Evolutionary conservation across 2,888 invertebrate genomes (phyloP), one percentile per base, ranked within the genome.

Genomic region (Campaea margaritaria): DNA sequence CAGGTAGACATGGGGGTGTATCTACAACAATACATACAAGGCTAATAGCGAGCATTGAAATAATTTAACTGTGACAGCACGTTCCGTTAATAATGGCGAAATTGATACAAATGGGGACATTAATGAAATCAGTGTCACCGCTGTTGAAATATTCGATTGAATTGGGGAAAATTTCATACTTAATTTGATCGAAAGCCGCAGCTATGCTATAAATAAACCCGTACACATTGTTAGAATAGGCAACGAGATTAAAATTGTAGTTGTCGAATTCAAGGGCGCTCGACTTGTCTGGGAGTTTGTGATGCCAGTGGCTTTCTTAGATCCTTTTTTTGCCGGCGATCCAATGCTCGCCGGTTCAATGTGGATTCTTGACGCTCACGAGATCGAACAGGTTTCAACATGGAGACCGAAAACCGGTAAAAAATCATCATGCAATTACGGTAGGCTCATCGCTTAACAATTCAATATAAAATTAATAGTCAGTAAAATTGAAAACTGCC

Each of bases 381-480:
- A 82, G 75, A 74, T 75, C 81, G 83, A 91, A 91, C 91, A 85
- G 91, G 91, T 91, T 91, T 81, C 72, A 82, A 85, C 81, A 81
- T 81, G 83, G 80, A 82, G 82, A 81, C 85, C 84, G 74, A 83
- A 82, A 88, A 87, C 87, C 86, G 86, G 86, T 87, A 87, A 90
- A 89, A 91, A 90, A 87, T 83, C 83, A 87, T 87, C 87, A 80
- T 79, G 82, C 86, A 89, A 91, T 91, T 90, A 91, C 83, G 73
- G 83, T 82, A 81, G 84, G 79, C 82, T 86, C 84, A 79, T 83
- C 81, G 82, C 78, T 80, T 83, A 76, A 82, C 81, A 83, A 83
- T 85, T 76, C 76, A 76, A 79, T 74, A 77, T 72, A 74, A 74
- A 74, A 75, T 31, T 74, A 77, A 80, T 79, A 73, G 72, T 74